These are phyloP conservation scores for Prochilodus magdalenae DNA, from an alignment of 2,113 vertebrate species.

Conservation along the genomic window DNA sequence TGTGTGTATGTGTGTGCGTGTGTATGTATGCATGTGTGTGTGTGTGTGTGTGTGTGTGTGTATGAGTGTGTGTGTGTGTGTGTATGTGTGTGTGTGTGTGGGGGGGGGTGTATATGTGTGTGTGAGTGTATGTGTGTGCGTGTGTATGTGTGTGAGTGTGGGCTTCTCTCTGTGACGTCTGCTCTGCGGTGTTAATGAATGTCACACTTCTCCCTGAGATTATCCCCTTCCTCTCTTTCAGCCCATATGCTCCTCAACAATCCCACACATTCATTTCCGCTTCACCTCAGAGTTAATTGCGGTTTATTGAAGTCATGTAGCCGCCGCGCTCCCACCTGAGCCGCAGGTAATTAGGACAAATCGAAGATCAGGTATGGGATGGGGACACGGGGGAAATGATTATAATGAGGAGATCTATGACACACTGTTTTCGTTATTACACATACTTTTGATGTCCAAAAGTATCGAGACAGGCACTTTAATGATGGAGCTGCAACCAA, in stretches of 20 bases:
- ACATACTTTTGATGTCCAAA: too few relatives aligned
- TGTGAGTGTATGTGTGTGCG: constrained; percentile 36
- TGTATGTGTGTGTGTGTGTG: constrained; percentile 40
- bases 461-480: too few relatives aligned
- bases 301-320: constrained; percentile 48
- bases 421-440: background rate
- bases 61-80: too few relatives aligned
- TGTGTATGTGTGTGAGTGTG: background rate
- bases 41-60: too few relatives aligned
- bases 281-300: constrained; percentile 59
- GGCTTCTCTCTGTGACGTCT: constrained; percentile 10
- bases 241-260: constrained; percentile 45
- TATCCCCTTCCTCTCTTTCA: constrained; percentile 55
- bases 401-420: background rate
- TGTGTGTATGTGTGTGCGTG: too few relatives aligned
- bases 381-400: background rate
- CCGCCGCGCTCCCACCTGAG: constrained; percentile 14
- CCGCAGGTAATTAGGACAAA: constrained; percentile 26
- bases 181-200: constrained; percentile 69
- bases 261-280: constrained; percentile 42
- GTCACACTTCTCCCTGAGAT: constrained; percentile 64
- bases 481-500: too few relatives aligned
- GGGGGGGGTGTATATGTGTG: too few relatives aligned
- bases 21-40: too few relatives aligned
- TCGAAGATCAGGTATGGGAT: background rate